Conservation (phyloP, 2,797 vertebrate genomes). For the Hyperoplus immaculatus region DNA sequence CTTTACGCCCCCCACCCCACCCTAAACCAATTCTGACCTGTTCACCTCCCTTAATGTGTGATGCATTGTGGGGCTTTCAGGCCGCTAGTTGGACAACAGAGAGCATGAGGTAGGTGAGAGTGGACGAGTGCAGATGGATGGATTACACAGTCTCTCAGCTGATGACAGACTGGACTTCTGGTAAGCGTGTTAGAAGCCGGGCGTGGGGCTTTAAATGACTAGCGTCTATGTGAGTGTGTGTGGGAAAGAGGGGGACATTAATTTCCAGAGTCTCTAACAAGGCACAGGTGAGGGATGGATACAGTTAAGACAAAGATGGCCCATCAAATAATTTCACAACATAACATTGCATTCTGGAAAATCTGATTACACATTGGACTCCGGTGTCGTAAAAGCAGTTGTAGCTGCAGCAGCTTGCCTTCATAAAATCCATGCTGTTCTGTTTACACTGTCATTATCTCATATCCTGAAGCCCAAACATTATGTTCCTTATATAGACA, state of each 20-base stretch:
- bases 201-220: slow-evolving; percentile 20
- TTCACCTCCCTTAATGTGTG: slow-evolving; percentile 38
- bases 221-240: slow-evolving; percentile 13
- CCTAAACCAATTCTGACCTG: slow-evolving; percentile 9
- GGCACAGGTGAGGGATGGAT: slow-evolving; percentile 25
- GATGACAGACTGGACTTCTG: slow-evolving; percentile 66
- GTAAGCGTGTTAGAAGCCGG: slow-evolving; percentile 29
- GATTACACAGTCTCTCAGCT: slow-evolving; percentile 43
- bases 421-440: background rate
- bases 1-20: slow-evolving; percentile 1
- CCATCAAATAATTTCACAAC: background rate
- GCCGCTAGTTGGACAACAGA: slow-evolving; percentile 21
- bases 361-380: slow-evolving; percentile 8
- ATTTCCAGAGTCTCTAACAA: slow-evolving; percentile 7
- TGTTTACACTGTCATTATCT: background rate
- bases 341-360: background rate
- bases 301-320: background rate
- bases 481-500: background rate
- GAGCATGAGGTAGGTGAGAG: slow-evolving; percentile 56
- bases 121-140: slow-evolving; percentile 45
- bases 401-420: slow-evolving; percentile 2
- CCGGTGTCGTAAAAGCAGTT: background rate
- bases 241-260: background rate
- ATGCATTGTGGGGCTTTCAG: slow-evolving; percentile 50
- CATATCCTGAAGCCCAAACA: slow-evolving; percentile 12